These are phyloP conservation scores for Drusus annulatus DNA, from an alignment of 1,140 invertebrate genomes.

Conservation along the genomic window DNA sequence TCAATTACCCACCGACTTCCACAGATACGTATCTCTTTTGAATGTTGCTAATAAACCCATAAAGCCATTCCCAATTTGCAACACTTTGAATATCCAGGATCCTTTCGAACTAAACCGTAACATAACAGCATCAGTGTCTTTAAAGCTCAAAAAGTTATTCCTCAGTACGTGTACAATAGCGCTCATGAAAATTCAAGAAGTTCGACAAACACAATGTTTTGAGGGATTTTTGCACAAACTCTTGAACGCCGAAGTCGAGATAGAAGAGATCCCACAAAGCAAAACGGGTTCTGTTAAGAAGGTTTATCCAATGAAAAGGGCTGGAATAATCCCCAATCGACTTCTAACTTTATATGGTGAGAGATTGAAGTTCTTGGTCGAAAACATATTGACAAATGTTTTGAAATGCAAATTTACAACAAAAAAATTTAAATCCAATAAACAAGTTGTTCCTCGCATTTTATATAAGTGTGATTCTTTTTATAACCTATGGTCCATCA, in stretches of 20 bases:
- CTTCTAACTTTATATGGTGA: background rate
- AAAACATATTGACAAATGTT: conserved; percentile 20
- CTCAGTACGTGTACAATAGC: background rate
- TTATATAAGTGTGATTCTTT: background rate
- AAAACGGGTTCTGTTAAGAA: background rate
- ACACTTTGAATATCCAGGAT: conserved; percentile 67
- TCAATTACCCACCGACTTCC: background rate
- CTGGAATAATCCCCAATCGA: background rate
- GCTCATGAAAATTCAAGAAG: background rate
- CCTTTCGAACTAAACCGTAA: conserved; percentile 70
- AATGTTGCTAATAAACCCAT: conserved; percentile 30
- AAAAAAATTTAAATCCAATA: background rate
- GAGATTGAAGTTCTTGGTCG: background rate
- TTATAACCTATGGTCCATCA: conserved; percentile 10
- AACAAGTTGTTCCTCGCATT: background rate
- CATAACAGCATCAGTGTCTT: conserved; percentile 63
- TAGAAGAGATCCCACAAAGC: background rate
- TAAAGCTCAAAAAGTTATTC: background rate
- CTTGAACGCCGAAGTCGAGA: background rate
- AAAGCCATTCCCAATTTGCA: conserved; percentile 61
- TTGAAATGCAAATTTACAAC: conserved; percentile 1
- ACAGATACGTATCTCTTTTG: conserved; percentile 61
- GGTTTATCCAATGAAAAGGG: background rate
- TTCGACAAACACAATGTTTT: background rate
- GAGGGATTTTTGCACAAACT: background rate